These are phyloP conservation scores for Drosophila greeni DNA, from an alignment of 2,888 invertebrate genomes.

Conservation along the genomic window DNA sequence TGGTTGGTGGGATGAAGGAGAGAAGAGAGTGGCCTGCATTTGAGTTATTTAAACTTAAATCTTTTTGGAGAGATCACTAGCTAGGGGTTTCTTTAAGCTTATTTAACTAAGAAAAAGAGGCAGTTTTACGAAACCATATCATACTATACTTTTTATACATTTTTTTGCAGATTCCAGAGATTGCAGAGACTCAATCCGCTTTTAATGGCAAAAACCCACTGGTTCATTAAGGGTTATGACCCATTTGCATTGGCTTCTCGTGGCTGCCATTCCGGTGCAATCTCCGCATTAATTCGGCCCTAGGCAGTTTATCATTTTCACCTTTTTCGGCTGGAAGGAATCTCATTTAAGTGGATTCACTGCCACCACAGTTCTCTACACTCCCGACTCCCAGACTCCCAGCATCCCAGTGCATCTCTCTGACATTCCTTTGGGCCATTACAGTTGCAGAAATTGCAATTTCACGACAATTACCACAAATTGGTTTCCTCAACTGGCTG, in stretches of 20 bases:
- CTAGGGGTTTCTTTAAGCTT: neutral
- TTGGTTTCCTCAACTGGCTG: conserved; percentile 70
- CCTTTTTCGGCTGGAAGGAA: conserved; percentile 35
- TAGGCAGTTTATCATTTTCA: conserved; percentile 44
- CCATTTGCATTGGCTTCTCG: conserved; percentile 21
- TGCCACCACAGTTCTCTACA: conserved; percentile 6
- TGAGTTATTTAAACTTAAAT: neutral
- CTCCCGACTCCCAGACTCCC: neutral
- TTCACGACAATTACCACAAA: conserved; percentile 75
- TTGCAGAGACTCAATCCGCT: conserved; percentile 11
- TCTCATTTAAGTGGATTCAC: conserved; percentile 57
- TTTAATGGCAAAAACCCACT: conserved; percentile 1
- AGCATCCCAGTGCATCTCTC: conserved; percentile 18
- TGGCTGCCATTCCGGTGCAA: conserved; percentile 24
- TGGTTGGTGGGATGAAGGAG: neutral
- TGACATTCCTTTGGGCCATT: conserved; percentile 52
- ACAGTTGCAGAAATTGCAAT: conserved; percentile 73
- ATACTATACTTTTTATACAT: neutral
- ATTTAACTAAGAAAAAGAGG: too few relatives aligned
- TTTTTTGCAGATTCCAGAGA: neutral
- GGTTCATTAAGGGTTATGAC: conserved; percentile 11
- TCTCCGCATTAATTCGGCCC: conserved; percentile 42
- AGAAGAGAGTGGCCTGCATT: neutral
- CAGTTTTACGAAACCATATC: too few relatives aligned
- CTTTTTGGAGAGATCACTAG: neutral